A percentile compares a stretch with the other conserved stretches of the same genome.
phyloP scores from a whole-genome alignment of 2,888 invertebrate species.

The Idaea dimidiata region DNA sequence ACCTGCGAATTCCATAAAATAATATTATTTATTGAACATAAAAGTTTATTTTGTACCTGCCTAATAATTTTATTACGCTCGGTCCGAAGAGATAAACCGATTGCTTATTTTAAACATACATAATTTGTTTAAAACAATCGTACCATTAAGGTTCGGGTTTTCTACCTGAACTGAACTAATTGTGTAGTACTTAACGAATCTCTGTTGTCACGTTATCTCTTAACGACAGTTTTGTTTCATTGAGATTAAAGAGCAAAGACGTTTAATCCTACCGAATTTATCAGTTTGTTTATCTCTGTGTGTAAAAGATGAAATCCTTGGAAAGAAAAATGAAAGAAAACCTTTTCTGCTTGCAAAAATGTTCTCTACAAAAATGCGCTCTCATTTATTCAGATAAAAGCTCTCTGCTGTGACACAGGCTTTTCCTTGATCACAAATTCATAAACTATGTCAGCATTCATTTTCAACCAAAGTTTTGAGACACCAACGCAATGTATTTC shows the following conservation, averaged over 20 bases:
- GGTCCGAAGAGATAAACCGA: background rate
- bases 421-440: slow-evolving; percentile 3
- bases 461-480: background rate
- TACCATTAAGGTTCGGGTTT: background rate
- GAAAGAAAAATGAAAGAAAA: background rate
- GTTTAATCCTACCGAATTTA: background rate
- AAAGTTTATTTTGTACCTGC: background rate
- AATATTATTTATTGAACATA: background rate
- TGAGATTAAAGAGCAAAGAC: background rate
- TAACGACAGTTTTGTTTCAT: background rate
- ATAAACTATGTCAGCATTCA: slow-evolving; percentile 1
- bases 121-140: background rate
- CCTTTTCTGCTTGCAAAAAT: background rate
- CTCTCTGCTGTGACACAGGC: background rate
- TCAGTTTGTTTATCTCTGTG: background rate
- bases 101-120: background rate
- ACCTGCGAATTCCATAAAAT: background rate
- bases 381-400: background rate
- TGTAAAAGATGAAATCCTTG: background rate
- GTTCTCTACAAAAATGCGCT: background rate
- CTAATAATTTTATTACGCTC: background rate
- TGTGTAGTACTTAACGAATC: background rate
- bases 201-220: background rate
- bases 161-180: background rate
- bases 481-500: slow-evolving; percentile 31